phyloP scores from a whole-genome alignment of 2,888 invertebrate species.

The Adelognathus sp. region DNA sequence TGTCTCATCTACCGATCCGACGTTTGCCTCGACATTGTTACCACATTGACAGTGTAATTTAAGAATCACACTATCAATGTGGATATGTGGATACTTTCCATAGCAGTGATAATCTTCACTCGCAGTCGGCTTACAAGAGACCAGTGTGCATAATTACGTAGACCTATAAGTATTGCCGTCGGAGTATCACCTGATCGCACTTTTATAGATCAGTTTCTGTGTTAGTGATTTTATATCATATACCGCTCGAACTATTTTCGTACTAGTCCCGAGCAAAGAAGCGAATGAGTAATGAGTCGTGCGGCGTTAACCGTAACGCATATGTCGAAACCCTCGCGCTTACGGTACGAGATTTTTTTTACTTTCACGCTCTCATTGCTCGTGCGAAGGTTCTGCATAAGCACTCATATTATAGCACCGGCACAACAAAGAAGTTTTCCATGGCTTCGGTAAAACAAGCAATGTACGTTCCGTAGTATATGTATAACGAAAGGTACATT shows the following conservation, averaged over 20 bases:
- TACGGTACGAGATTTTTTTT: conserved; percentile 66
- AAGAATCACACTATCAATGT: no score
- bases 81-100: no score
- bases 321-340: conserved; percentile 66
- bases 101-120: no score
- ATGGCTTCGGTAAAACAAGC: conserved; percentile 7
- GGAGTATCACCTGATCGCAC: no score
- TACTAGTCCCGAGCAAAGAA: conserved; percentile 2
- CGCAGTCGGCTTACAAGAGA: no score
- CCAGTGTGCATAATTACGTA: no score
- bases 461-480: neutral
- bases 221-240: no score
- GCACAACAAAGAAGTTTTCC: conserved; percentile 49
- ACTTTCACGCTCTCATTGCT: conserved; percentile 79
- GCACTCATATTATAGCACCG: conserved; percentile 36
- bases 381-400: conserved; percentile 72
- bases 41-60: no score
- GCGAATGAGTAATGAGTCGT: conserved; percentile 34
- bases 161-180: no score
- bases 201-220: no score
- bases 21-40: no score
- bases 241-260: conserved; percentile 5
- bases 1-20: no score
- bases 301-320: conserved; percentile 53
- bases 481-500: neutral